Base-by-base conservation (phyloP, 1,140 invertebrate species). In the Drosophila eugracilis region DNA sequence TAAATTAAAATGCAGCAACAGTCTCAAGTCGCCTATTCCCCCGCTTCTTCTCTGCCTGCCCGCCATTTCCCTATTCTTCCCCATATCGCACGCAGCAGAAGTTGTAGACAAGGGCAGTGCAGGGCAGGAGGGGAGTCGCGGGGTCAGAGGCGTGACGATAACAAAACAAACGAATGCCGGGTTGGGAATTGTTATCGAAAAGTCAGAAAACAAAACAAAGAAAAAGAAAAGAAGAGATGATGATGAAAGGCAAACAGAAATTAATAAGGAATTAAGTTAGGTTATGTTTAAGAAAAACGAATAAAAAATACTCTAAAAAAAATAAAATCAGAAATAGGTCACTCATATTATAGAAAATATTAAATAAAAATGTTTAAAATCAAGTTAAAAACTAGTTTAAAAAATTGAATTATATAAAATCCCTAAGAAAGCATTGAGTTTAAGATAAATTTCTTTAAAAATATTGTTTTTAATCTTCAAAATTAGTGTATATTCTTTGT, bases 1-100 rank as follows among this genome's bases (percentile, higher is more conserved):
- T 86, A 86, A 85, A 86, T 85, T 86, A 85, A 85, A 85, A 85
- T 85, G 80, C 80, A 85, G 63, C 55, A 66, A 65, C 48, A 54
- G 76, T 67, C 53, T 66, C 50, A 57, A 78, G 47, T 63, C 42
- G 63, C n/a, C n/a, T 47, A 47, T 41, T 63, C 37, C 36, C n/a
- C 26, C 59, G 24, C 14, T 14, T 19, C 19, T n/a, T 24, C n/a
- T 24, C 44, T 24, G 30, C 24, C n/a, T n/a, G n/a, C n/a, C n/a
- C n/a, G 5, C 7, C 4, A 9, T 28, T 45, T 26, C 24, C 24
- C 44, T 28, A 28, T 17, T 17, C 24, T 17, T 28, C n/a, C n/a
- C n/a, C 44, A 47, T 47, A 47, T 47, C 44, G 14, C 44, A 47
- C 44, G 44, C 44, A 47, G 24, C 24, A 17, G 17, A 14, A 28